Base-by-base conservation (phyloP, 2,797 vertebrate species). In the Helostoma temminkii region DNA sequence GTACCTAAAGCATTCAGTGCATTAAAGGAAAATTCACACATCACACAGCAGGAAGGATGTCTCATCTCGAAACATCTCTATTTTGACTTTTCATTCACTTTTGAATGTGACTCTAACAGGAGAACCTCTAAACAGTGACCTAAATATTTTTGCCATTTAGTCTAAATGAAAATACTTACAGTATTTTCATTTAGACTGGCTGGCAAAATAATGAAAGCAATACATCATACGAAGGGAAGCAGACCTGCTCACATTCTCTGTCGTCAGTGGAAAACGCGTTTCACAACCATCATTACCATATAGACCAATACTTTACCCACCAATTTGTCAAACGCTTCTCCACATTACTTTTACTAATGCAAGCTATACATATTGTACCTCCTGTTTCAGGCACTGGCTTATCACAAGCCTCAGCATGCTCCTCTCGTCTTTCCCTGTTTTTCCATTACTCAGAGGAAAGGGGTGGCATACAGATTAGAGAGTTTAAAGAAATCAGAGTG, bases 171-270 rank as follows among this genome's bases (percentile, higher is more conserved):
- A 55, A 63, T n/a, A 14, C 70, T 52, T 78, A 55, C 39, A 52
- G 49, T 48, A 49, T 57, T 75, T 76, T 45, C 18, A 76, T 61
- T 50, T 71, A 37, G 32, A 57, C 45, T 52, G 41, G 53, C 71
- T 65, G 65, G 58, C 24, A 66, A 69, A 61, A 69, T 83, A 81
- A 82, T 83, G 59, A 79, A 72, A 78, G 67, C 71, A 43, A 71
- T 82, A 43, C 54, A 79, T 85, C 80, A 78, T 8, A 14, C 9
- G 15, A 2, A 25, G 45, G 22, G 52, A 63, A 63, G 41, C 6
- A 43, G 57, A 50, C 22, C 52, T 28, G 24, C 61, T 71, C 39
- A 30, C 30, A 12, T 63, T 26, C 57, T 63, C 30, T 48, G 52
- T 74, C 43, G 41, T 63, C 10, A 61, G 46, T 52, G 22, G 43